A percentile compares a stretch with the other conserved stretches of the same genome.
Evolutionary conservation across 2,797 vertebrate species (phyloP).

Genomic region (Sebastes nivosus): DNA sequence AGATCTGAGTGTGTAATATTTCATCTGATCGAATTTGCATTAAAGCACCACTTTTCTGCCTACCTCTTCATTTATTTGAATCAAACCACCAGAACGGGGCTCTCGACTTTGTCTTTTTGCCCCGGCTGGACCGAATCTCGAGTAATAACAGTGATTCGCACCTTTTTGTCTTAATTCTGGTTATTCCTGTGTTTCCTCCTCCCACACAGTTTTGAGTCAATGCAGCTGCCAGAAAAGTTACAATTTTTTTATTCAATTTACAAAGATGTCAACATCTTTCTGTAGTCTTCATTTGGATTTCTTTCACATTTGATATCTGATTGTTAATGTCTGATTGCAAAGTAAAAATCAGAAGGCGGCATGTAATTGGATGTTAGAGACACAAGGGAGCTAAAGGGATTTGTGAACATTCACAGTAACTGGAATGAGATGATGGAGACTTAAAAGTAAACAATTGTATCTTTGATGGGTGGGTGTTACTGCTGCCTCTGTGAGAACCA

Average conservation of each 20-base stretch:
- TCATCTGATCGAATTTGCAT: constrained; percentile 76
- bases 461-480: constrained; percentile 29
- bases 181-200: not conserved
- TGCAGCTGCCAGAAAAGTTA: not conserved
- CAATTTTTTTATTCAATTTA: not conserved
- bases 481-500: constrained; percentile 35
- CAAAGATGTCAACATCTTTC: not conserved
- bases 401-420: constrained; percentile 33
- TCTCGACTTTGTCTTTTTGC: constrained; percentile 46
- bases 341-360: constrained; percentile 6
- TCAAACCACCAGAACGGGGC: constrained; percentile 46
- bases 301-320: constrained; percentile 1
- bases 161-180: constrained; percentile 4
- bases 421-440: constrained; percentile 25
- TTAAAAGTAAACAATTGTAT: constrained; percentile 52
- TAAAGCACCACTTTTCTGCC: constrained; percentile 65
- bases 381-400: constrained; percentile 27
- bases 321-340: constrained; percentile 14
- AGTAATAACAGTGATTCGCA: constrained; percentile 37
- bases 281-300: not conserved
- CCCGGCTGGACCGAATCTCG: constrained; percentile 9
- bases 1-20: constrained; percentile 77
- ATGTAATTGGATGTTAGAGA: constrained; percentile 40
- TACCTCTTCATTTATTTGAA: constrained; percentile 73
- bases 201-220: not conserved